Conservation (phyloP, 1,140 invertebrate genomes). For the Lamellibrachia luymesi region DNA sequence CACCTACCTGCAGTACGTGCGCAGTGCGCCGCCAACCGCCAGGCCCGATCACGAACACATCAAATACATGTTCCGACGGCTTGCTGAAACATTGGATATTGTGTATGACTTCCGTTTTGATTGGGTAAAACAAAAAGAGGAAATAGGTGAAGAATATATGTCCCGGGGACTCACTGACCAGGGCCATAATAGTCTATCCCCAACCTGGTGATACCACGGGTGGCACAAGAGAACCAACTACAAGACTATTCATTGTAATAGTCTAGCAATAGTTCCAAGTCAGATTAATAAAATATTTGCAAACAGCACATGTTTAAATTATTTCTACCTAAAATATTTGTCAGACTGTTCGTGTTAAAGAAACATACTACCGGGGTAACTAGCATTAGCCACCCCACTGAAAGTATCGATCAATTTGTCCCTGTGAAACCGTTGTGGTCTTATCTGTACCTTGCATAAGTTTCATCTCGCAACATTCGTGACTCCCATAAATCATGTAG, state of each 20-base stretch:
- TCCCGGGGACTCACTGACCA: neutral
- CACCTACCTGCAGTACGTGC: constrained; percentile 94
- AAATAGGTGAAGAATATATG: neutral
- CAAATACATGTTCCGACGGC: constrained; percentile 88
- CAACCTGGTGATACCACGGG: no score
- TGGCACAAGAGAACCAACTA: no score
- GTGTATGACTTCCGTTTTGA: constrained; percentile 95
- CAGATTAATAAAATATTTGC: neutral
- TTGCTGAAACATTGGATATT: constrained; percentile 89
- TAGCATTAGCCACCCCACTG: neutral
- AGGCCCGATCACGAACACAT: constrained; percentile 99
- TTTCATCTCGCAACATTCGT: no score
- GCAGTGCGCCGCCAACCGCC: constrained; percentile 97
- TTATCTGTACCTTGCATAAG: no score
- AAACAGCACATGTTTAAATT: neutral
- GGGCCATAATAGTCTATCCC: neutral
- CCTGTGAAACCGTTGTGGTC: no score
- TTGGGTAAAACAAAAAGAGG: constrained; percentile 63
- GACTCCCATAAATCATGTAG: no score
- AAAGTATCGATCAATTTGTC: neutral
- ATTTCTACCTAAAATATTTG: neutral
- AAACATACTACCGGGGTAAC: neutral
- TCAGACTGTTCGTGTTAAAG: neutral
- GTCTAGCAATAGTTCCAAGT: neutral
- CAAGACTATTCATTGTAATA: no score